phyloP scores from a whole-genome alignment of 1,140 invertebrate species.

The Aphis gossypii region DNA sequence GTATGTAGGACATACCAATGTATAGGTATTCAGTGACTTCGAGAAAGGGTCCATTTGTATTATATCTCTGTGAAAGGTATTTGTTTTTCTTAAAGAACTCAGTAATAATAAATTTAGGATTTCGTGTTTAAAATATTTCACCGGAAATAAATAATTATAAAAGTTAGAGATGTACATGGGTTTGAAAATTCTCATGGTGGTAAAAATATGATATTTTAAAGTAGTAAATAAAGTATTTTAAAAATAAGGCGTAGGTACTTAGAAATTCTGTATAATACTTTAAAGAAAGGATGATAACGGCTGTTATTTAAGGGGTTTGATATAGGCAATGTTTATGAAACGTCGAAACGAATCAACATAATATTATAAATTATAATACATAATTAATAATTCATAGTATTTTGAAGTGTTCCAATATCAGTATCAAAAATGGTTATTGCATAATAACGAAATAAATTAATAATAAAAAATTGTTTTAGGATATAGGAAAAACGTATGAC shows the following conservation, averaged over 20 bases:
- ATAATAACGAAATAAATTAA: background rate
- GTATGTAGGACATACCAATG: background rate
- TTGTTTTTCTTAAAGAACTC: background rate
- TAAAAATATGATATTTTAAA: no score
- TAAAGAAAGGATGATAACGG: no score
- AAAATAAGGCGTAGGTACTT: no score
- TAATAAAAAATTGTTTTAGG: background rate
- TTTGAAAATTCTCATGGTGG: no score
- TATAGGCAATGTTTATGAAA: background rate
- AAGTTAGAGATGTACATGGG: no score
- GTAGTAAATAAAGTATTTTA: no score
- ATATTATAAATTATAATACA: background rate
- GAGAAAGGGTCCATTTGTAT: background rate
- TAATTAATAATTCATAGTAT: background rate
- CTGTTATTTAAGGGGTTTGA: background rate
- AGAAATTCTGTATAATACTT: no score
- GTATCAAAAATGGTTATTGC: background rate
- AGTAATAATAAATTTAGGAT: background rate
- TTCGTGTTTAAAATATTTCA: no score
- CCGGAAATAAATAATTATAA: no score
- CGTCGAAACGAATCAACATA: background rate
- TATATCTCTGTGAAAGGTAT: background rate
- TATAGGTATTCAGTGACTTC: background rate
- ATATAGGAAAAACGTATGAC: background rate
- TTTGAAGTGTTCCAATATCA: background rate